Evolutionary conservation across 1,140 invertebrate species (phyloP), one percentile per base, ranked within the genome.

Genomic region (Philotrypesis tridentata): DNA sequence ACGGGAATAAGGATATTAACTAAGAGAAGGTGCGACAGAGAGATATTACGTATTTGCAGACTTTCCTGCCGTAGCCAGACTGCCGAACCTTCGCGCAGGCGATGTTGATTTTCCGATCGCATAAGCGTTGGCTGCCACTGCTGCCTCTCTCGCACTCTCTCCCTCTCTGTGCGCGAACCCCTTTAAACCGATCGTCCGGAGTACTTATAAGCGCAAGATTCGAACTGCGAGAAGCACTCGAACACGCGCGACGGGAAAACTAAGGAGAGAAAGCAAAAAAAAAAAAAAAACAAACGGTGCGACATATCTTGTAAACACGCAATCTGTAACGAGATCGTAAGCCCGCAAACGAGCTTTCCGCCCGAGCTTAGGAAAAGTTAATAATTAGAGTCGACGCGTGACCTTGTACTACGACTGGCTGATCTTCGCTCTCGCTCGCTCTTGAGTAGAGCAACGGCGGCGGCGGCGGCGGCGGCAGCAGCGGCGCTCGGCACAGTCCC

Each of bases 321-420:
- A 55, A 55, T 55, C 48, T 55, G 21, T 55, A 55, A 55, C 21
- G 48, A 17, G 48, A 55, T 55, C 48, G n/a, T n/a, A 55, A 55
- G 48, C 21, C 48, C 48, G 7, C 48, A 55, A 55, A 55, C 65
- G 65, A 23, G 55, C 25, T 75, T 27, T 73, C 61, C 31, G 70
- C 25, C n/a, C 40, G 31, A 74, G 82, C 77, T 83, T 83, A 83
- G 87, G 86, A 89, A 91, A 91, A 91, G 91, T 91, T 91, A 89
- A 90, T 92, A 91, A 92, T 91, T 90, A 90, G 88, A 90, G 85
- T 86, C 85, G 89, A 88, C 89, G 90, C 89, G 88, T 91, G 90
- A 91, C 90, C 91, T 92, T 92, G 91, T 89, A 90, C 80, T 48
- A 60, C 31, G 27, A 48, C 61, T n/a, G 68, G 12, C 14, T 29